Conservation (phyloP, 2,888 invertebrate species). For the Drosophila hamatofila region DNA sequence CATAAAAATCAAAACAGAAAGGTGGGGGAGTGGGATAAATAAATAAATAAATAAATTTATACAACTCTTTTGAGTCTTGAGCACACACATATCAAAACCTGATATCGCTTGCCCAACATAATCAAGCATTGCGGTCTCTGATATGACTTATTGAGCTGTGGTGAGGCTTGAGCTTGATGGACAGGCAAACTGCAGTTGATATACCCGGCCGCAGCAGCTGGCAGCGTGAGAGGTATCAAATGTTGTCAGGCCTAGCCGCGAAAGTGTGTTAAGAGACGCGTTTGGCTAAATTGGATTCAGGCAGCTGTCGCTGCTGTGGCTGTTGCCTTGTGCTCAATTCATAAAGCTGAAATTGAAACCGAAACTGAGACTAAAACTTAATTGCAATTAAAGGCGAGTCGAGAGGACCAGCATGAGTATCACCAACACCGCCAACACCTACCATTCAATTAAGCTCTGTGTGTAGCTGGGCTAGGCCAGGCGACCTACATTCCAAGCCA, state of each 20-base stretch:
- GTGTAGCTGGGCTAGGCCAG: slow-evolving; percentile 22
- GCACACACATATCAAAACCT: too few species aligned
- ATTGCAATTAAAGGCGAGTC: slow-evolving; percentile 69
- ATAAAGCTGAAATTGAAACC: slow-evolving; percentile 43
- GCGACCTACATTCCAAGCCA: slow-evolving; percentile 62
- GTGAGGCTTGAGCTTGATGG: slow-evolving; percentile 2
- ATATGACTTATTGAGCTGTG: slow-evolving; percentile 15
- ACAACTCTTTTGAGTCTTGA: too few species aligned
- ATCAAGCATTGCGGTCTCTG: slow-evolving; percentile 1
- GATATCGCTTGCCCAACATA: not conserved
- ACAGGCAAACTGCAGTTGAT: not conserved
- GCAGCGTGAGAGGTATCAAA: slow-evolving; percentile 6
- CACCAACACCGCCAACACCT: slow-evolving; percentile 60
- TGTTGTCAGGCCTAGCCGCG: slow-evolving; percentile 9
- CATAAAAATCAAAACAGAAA: slow-evolving; percentile 22
- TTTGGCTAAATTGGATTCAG: slow-evolving; percentile 59
- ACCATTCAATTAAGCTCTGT: slow-evolving; percentile 66
- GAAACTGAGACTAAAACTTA: slow-evolving; percentile 70
- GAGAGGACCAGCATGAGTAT: slow-evolving; percentile 42
- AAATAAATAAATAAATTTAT: slow-evolving; percentile 63
- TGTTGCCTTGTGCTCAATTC: slow-evolving; percentile 57
- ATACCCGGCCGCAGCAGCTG: slow-evolving; percentile 1
- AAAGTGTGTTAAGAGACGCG: slow-evolving; percentile 44
- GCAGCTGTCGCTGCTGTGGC: slow-evolving; percentile 29
- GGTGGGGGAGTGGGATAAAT: slow-evolving; percentile 9